Evolutionary conservation across 2,113 vertebrate species (phyloP).

Genomic region (Podarcis muralis): DNA sequence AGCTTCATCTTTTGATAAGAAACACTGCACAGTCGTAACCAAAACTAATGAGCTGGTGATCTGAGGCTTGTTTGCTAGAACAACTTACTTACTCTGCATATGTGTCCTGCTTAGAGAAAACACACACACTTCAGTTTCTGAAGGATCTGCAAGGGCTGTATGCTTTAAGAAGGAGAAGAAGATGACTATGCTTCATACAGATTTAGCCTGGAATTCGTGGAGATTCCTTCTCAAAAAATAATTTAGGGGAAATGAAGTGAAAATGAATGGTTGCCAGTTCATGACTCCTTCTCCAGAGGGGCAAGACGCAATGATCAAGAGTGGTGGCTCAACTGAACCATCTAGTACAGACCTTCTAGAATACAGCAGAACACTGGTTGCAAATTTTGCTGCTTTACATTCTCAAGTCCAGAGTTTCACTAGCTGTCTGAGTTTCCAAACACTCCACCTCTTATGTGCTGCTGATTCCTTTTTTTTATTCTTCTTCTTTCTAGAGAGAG

Average conservation of each 20-base stretch:
- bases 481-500: constrained; percentile 83
- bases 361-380: rapidly evolving
- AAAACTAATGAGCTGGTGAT: not conserved
- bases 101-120: not conserved
- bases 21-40: not conserved
- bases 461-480: constrained; percentile 50
- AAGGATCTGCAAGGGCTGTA: not conserved
- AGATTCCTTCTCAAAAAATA: not conserved
- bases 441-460: not conserved
- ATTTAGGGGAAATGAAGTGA: not conserved
- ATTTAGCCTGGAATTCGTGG: not conserved
- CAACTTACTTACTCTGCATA: not conserved
- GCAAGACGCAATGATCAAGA: not conserved
- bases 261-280: not conserved
- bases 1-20: not conserved
- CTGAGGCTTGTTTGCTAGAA: rapidly evolving
- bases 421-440: not conserved
- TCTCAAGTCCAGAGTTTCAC: not conserved
- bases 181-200: rapidly evolving
- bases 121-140: not conserved
- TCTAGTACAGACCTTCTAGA: not conserved
- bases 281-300: constrained; percentile 22
- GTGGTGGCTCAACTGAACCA: not conserved
- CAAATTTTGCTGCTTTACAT: not conserved
- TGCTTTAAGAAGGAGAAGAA: not conserved